These are phyloP conservation scores for Oryzias sinensis DNA, from an alignment of 2,797 vertebrate genomes.

Conservation along the genomic window DNA sequence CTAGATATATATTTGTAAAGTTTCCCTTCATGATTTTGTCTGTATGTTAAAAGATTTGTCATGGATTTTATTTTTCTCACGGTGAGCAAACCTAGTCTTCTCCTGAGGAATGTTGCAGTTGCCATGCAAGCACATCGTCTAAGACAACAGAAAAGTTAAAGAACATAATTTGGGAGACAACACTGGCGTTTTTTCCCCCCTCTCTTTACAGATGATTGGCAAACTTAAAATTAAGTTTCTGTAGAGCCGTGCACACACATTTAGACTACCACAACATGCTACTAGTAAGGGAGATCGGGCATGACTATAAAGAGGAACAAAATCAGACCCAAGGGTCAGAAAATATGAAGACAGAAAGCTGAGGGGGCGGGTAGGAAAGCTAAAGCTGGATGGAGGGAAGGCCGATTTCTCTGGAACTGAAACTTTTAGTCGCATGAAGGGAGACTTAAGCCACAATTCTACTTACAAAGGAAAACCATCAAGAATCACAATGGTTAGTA, in stretches of 20 bases:
- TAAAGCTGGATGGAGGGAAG: constrained; percentile 21
- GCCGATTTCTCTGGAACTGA: constrained; percentile 73
- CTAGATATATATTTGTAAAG: constrained; percentile 41
- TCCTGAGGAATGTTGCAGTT: constrained; percentile 78
- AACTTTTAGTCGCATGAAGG: constrained; percentile 80
- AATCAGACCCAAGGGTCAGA: constrained; percentile 66
- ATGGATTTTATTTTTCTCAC: constrained; percentile 7
- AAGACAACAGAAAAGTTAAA: constrained; percentile 35
- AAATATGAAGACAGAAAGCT: constrained; percentile 69
- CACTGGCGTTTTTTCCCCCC: constrained; percentile 59
- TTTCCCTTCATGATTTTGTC: constrained; percentile 46
- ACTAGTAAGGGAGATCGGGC: constrained; percentile 79
- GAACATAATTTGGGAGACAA: constrained; percentile 74
- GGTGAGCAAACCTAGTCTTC: constrained; percentile 65
- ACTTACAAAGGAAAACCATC: constrained; percentile 90
- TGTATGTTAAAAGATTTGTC: constrained; percentile 19
- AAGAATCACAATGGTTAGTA: constrained; percentile 93
- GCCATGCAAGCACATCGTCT: constrained; percentile 64
- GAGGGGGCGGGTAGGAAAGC: constrained; percentile 41
- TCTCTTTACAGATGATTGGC: constrained; percentile 76
- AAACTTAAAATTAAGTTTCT: constrained; percentile 74
- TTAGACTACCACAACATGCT: constrained; percentile 94
- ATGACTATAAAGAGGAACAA: constrained; percentile 79
- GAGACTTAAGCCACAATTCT: constrained; percentile 90
- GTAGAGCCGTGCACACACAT: constrained; percentile 84